phyloP scores from a whole-genome alignment of 2,797 vertebrate species.

The Catostomus latipinnis region DNA sequence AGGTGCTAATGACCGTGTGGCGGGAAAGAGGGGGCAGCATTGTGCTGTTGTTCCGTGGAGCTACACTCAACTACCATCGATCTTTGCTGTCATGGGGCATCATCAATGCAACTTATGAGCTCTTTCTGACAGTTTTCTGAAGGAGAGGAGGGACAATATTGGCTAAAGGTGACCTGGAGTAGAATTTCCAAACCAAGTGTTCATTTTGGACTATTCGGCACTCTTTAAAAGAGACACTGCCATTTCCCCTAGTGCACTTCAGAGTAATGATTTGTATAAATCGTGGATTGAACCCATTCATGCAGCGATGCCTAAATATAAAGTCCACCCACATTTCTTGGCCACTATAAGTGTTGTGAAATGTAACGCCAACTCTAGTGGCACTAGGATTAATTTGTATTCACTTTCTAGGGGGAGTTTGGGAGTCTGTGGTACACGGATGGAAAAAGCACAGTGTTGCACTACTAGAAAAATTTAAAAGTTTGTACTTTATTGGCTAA shows the following conservation, averaged over 20 bases:
- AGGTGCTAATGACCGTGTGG: conserved; percentile 91
- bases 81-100: conserved; percentile 97
- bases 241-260: not conserved
- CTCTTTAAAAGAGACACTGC: conserved; percentile 39
- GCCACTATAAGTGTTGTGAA: conserved; percentile 12
- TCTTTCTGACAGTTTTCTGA: conserved; percentile 89
- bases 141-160: conserved; percentile 1
- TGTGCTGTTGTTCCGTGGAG: conserved; percentile 89
- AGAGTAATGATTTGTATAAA: not conserved
- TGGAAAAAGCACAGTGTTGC: conserved; percentile 21
- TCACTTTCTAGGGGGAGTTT: not conserved
- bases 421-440: not conserved
- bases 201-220: not conserved
- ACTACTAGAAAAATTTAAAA: not conserved
- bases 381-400: not conserved
- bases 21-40: conserved; percentile 89
- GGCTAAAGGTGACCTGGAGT: not conserved
- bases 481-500: not conserved
- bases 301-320: conserved; percentile 14
- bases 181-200: not conserved
- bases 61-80: conserved; percentile 95
- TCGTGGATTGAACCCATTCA: not conserved
- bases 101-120: conserved; percentile 97
- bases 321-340: conserved; percentile 1
- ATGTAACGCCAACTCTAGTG: not conserved